A percentile compares a stretch with the other conserved stretches of the same genome.
These are phyloP conservation scores for Neoitamus cyanurus DNA, from an alignment of 2,888 invertebrate genomes.

Conservation along the genomic window DNA sequence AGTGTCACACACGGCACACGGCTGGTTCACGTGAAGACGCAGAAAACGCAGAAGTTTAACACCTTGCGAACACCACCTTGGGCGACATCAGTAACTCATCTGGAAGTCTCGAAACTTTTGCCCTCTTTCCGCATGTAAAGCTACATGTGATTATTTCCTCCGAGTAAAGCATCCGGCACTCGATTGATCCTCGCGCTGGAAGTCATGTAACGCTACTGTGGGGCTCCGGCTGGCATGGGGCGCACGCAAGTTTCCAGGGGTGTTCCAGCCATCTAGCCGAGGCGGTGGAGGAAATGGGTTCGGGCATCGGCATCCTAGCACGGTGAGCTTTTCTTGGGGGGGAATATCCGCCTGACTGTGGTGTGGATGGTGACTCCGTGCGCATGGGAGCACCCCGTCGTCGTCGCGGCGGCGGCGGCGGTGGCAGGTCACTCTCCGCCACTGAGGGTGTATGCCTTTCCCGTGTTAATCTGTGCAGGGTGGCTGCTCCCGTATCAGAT, in stretches of 20 bases:
- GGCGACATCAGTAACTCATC: constrained; percentile 43
- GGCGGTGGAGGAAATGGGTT: not conserved
- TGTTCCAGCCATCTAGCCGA: not conserved
- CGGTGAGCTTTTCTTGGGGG: constrained; percentile 13
- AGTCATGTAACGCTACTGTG: constrained; percentile 30
- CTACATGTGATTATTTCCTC: constrained; percentile 28
- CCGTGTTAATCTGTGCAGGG: constrained; percentile 20
- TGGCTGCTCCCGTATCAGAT: not conserved
- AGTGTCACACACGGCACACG: not conserved
- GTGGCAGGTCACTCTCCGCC: not conserved
- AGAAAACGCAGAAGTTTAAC: constrained; percentile 6
- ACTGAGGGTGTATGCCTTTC: not conserved
- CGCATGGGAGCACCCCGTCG: not conserved
- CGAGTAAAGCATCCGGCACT: constrained; percentile 3
- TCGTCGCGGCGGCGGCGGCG: not conserved
- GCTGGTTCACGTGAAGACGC: not conserved
- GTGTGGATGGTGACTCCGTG: not conserved
- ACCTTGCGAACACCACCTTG: constrained; percentile 42
- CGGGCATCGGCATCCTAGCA: not conserved
- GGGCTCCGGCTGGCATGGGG: not conserved
- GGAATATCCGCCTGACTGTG: not conserved
- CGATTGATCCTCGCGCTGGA: constrained; percentile 36
- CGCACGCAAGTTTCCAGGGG: constrained; percentile 28
- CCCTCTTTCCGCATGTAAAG: constrained; percentile 39
- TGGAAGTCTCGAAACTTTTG: constrained; percentile 39